Percentiles rank a stretch among this genome's conserved stretches.
Conservation (phyloP, 2,797 vertebrate genomes). For the Tachyglossus aculeatus region DNA sequence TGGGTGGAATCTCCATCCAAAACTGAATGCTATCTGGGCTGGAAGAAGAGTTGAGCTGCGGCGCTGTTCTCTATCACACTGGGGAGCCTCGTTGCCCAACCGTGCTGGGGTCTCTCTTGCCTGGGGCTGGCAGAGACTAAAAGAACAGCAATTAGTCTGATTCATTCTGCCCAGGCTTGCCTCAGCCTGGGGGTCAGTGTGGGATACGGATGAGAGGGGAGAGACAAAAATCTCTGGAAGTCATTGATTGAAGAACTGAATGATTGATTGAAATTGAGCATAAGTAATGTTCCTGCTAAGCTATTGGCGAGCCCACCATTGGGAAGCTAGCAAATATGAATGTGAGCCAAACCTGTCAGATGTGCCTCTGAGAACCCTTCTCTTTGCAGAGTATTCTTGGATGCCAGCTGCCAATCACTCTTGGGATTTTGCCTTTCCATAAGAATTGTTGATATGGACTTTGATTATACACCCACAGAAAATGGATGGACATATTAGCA, state of each 20-base stretch:
- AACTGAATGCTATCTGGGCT: slow-evolving; percentile 20
- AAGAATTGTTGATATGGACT: slow-evolving; percentile 53
- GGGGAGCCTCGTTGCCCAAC: slow-evolving; percentile 17
- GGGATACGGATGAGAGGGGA: slow-evolving; percentile 45
- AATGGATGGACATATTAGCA: slow-evolving; percentile 29
- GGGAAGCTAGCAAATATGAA: slow-evolving; percentile 38
- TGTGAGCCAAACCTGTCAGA: slow-evolving; percentile 45
- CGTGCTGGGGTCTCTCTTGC: background rate
- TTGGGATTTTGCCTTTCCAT: slow-evolving; percentile 40
- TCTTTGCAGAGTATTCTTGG: slow-evolving; percentile 49
- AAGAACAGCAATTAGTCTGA: slow-evolving; percentile 37
- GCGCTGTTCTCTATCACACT: slow-evolving; percentile 18
- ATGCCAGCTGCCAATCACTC: slow-evolving; percentile 60
- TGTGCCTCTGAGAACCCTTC: slow-evolving; percentile 33
- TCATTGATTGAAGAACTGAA: slow-evolving; percentile 57
- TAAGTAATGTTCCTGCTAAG: slow-evolving; percentile 58
- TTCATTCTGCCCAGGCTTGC: slow-evolving; percentile 17
- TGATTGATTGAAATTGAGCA: slow-evolving; percentile 55
- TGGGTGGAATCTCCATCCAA: slow-evolving; percentile 28
- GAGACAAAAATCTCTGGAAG: slow-evolving; percentile 29
- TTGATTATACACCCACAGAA: slow-evolving; percentile 50
- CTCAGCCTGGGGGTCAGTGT: slow-evolving; percentile 15
- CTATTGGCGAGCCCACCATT: slow-evolving; percentile 36
- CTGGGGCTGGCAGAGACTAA: background rate
- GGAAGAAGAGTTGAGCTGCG: background rate